These are phyloP conservation scores for Hormiphora californensis DNA, from an alignment of 37 sponge, comb jelly and placozoan species.

Conservation along the genomic window DNA sequence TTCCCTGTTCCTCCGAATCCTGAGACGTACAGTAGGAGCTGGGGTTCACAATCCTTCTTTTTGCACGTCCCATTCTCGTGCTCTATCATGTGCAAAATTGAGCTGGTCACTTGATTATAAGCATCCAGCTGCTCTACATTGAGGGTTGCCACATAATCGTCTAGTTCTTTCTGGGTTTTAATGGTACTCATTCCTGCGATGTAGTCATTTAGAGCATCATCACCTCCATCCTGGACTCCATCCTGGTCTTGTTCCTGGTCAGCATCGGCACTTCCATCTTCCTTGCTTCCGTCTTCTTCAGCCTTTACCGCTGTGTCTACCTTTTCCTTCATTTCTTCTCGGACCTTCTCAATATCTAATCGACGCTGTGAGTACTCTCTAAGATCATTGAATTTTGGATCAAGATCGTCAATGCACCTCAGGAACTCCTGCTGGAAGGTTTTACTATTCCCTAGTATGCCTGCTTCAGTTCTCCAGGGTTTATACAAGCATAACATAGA, in stretches of 20 bases:
- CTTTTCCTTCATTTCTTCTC: background rate
- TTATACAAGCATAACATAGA: background rate
- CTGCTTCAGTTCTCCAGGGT: background rate
- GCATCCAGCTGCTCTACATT: background rate
- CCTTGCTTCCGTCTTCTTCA: background rate
- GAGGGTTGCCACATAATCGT: background rate
- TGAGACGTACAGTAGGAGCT: conserved; percentile 56
- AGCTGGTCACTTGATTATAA: background rate
- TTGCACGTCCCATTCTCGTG: background rate
- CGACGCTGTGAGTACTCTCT: background rate
- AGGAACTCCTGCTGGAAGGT: background rate
- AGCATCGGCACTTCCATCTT: background rate
- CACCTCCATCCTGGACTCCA: background rate
- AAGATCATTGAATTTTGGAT: background rate
- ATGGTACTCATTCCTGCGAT: background rate
- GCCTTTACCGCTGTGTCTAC: background rate
- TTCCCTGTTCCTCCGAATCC: conserved; percentile 61
- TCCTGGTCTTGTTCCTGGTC: background rate
- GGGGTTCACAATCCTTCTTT: background rate
- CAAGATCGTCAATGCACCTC: background rate
- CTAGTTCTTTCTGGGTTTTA: background rate
- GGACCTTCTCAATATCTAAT: background rate
- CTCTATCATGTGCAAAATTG: background rate
- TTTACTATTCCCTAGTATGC: background rate
- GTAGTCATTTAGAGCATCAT: background rate